Base-by-base conservation (phyloP, 2,113 vertebrate genomes). In the Dipodomys spectabilis region DNA sequence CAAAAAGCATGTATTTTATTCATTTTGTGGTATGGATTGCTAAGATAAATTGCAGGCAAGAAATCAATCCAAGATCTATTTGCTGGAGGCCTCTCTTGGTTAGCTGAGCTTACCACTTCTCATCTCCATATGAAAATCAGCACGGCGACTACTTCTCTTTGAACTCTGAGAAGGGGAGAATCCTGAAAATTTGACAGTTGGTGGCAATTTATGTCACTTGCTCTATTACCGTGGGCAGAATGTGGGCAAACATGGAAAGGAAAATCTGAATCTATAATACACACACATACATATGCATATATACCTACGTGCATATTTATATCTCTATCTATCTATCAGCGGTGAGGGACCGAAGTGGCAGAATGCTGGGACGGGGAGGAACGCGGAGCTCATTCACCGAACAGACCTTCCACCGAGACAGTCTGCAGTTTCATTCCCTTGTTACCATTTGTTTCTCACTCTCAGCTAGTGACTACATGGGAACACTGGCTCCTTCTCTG, bases 181-280 rank as follows among this genome's bases (percentile, higher is more conserved):
- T 53, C 93, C 69, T 35, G 74, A 75, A 75, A 23, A 68, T 69
- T 20, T 85, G 93, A 85, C 90, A 87, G 88, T 85, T 86, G 85
- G 74, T 72, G 95, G 82, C 87, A 92, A 62, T 90, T 88, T 90
- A 85, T 85, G 81, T 71, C 80, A 85, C 73, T 87, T 89, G 62
- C 84, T 82, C 86, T 88, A 65, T 87, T 75, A 67, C 69, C 65
- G 77, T 35, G 81, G 90, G 92, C 82, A 82, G 90, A 73, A 71
- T 53, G 75, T 71, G 72, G 68, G 39, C 22, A 92, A 93, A 89
- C 28, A 35, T 0, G 2, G 32, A 69, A 12, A 57, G 12, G 84
- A 28, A 57, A 69, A 62, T 65, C 74, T 69, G 60, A 93, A 88
- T 89, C 82, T 82, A 22, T 64, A 77, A 86, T 32, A 35, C 27